phyloP scores from a whole-genome alignment of 2,797 vertebrate species.

The Oreochromis grahami region DNA sequence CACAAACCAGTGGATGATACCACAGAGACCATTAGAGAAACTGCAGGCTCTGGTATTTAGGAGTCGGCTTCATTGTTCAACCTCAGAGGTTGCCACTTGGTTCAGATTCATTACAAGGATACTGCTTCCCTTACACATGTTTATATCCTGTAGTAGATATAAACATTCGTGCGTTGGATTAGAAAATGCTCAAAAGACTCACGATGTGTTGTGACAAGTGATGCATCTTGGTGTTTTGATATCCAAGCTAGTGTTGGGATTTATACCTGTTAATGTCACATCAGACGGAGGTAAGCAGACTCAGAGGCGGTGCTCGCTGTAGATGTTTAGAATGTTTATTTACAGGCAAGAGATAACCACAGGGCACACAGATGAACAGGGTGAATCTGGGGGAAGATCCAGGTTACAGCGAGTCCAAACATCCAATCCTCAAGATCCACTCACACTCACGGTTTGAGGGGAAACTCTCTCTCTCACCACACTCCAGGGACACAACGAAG shows the following conservation, averaged over 20 bases:
- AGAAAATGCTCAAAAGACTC: neutral
- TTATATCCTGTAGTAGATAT: neutral
- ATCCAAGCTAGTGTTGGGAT: neutral
- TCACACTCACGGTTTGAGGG: fast-evolving
- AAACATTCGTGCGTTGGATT: neutral
- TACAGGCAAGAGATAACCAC: fast-evolving
- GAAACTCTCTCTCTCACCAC: neutral
- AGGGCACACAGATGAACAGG: fast-evolving
- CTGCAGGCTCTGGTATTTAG: neutral
- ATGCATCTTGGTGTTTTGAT: neutral
- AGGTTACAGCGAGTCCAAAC: neutral
- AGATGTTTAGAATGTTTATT: fast-evolving
- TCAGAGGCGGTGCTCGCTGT: fast-evolving
- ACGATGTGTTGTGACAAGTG: fast-evolving
- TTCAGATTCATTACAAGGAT: fast-evolving
- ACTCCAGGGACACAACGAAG: fast-evolving
- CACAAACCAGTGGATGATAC: neutral
- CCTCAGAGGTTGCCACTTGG: neutral
- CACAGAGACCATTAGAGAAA: neutral
- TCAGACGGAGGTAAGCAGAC: fast-evolving
- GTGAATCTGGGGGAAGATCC: neutral
- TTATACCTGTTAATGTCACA: neutral
- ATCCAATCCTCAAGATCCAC: neutral
- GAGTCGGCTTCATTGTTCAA: neutral
- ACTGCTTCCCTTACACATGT: neutral